Base-by-base conservation (phyloP, 2,797 vertebrate genomes). In the Fringilla coelebs region DNA sequence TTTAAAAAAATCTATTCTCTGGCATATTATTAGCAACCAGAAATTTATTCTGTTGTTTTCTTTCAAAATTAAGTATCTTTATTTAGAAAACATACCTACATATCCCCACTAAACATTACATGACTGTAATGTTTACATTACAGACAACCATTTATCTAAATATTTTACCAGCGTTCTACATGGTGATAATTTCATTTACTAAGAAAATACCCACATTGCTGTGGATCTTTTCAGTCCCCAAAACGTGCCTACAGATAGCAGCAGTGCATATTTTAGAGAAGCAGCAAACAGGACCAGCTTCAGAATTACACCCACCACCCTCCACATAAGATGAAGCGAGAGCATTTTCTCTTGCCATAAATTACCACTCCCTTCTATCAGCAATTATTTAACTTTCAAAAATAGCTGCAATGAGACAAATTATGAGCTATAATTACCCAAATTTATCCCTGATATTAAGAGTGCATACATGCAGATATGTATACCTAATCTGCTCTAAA, bases 371-470 rank as follows among this genome's bases (percentile, higher is more conserved):
- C 68, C 65, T 92, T 78, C 66, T 55, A 91, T 85, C 70, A 40
- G 89, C 90, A 94, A 96, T 94, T 95, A 95, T 91, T 96, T 90
- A 94, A 91, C 92, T 82, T 91, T 77, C 89, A 89, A 80, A 96
- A 96, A 93, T 96, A 96, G 81, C 89, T 93, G 62, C 78, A 92
- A 68, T 2, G 1, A 87, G 84, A 88, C 71, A 90, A 94, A 90
- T 91, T 92, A 89, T 26, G 65, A 93, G 72, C 75, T 89, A 68
- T 74, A 94, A 93, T 96, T 94, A 92, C 6, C 0, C 75, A 71
- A 79, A 85, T 88, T 80, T 65, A 85, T 65, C 91, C 79, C 40
- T 75, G 82, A 88, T 92, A 85, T 70, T 76, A 88, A 66, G 82
- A 36, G 26, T 68, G 85, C 72, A 88, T 68, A 74, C 34, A 86